Conservation (phyloP, 1,140 invertebrate species). For the Apis dorsata region DNA sequence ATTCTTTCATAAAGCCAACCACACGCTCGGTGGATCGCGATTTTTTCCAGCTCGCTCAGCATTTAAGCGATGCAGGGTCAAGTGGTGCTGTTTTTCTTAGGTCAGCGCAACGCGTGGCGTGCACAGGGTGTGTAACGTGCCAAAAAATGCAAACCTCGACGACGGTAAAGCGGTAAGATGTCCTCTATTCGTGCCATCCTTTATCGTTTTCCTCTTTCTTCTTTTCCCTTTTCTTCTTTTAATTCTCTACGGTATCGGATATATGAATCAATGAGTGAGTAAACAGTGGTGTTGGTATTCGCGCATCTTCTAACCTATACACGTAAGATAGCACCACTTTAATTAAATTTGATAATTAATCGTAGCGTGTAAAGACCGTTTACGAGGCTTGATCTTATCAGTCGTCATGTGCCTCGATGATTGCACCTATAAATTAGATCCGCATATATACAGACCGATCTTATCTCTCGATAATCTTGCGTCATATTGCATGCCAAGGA, state of each 20-base stretch:
- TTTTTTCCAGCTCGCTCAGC: neutral
- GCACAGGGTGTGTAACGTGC: neutral
- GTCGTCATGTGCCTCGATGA: conserved; percentile 22
- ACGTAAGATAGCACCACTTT: conserved; percentile 46
- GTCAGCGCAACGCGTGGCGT: neutral
- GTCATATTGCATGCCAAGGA: too few species aligned
- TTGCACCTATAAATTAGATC: neutral
- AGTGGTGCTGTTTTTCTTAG: conserved; percentile 9
- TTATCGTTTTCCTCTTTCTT: neutral
- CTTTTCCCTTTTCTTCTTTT: neutral
- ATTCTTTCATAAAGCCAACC: neutral
- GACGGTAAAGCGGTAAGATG: conserved; percentile 3
- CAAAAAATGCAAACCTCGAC: conserved; percentile 5
- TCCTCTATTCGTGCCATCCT: neutral
- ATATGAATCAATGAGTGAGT: conserved; percentile 34
- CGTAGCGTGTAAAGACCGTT: conserved; percentile 26
- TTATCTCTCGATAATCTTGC: neutral
- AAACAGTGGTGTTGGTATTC: conserved; percentile 29
- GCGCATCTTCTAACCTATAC: conserved; percentile 31
- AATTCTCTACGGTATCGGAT: conserved; percentile 3
- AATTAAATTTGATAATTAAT: conserved; percentile 71
- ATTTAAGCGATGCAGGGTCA: conserved; percentile 3
- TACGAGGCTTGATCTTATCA: conserved; percentile 43
- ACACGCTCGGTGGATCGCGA: neutral
- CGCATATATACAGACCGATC: too few species aligned